phyloP scores from a whole-genome alignment of 1,140 invertebrate species.

The Macrostomum lignano region DNA sequence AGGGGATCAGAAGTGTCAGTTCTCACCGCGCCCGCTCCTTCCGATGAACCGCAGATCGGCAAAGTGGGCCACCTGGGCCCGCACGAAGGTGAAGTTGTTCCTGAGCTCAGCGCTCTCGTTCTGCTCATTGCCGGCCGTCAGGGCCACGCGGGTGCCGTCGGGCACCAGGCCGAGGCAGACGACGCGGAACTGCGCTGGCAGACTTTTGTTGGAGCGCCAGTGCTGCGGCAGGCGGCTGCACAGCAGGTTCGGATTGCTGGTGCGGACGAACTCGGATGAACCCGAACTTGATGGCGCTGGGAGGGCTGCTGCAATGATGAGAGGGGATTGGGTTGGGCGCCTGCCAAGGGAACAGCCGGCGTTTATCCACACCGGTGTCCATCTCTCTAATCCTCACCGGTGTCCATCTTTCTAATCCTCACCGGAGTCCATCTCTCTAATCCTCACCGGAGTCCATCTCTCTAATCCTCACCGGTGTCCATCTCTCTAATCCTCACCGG shows the following conservation, averaged over 20 bases:
- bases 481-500: too few relatives aligned
- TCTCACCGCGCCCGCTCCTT: constrained; percentile 73
- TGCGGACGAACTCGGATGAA: constrained; percentile 21
- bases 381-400: too few relatives aligned
- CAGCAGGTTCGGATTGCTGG: constrained; percentile 67
- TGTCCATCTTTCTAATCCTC: too few relatives aligned
- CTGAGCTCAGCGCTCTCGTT: constrained; percentile 74
- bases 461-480: too few relatives aligned
- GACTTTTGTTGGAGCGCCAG: constrained; percentile 78
- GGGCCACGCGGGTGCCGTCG: constrained; percentile 71
- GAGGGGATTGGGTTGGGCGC: too few relatives aligned
- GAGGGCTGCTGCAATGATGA: too few relatives aligned
- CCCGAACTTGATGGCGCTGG: too few relatives aligned
- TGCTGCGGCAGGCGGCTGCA: constrained; percentile 65
- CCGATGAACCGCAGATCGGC: constrained; percentile 84
- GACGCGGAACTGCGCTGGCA: constrained; percentile 71
- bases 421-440: too few relatives aligned
- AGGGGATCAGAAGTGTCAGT: too few relatives aligned
- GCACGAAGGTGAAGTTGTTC: constrained; percentile 72
- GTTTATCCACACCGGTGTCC: too few relatives aligned
- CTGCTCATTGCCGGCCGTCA: constrained; percentile 77
- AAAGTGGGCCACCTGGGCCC: constrained; percentile 82
- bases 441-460: too few relatives aligned
- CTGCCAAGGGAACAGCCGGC: too few relatives aligned
- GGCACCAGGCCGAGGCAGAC: constrained; percentile 47